Conservation (phyloP, 2,888 invertebrate species). For the Oegoconia quadripuncta region DNA sequence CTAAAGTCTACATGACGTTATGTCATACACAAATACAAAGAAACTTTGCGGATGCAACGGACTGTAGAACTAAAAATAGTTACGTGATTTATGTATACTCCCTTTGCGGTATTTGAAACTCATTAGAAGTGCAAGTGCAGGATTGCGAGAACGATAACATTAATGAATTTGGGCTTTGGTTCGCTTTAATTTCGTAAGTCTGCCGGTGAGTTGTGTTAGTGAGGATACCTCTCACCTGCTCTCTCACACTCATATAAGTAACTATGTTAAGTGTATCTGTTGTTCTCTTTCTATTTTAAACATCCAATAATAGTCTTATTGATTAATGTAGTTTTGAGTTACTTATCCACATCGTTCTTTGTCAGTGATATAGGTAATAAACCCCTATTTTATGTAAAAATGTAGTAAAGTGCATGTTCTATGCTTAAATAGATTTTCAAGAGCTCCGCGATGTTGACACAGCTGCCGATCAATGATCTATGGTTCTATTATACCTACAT, state of each 20-base stretch:
- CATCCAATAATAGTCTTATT: not conserved
- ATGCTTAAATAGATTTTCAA: too few species aligned
- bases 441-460: too few species aligned
- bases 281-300: not conserved
- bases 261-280: not conserved
- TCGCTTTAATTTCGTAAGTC: constrained; percentile 60
- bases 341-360: too few species aligned
- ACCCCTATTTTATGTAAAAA: too few species aligned
- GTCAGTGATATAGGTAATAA: too few species aligned
- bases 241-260: not conserved
- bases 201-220: constrained; percentile 37
- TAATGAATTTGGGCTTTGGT: constrained; percentile 60
- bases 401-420: too few species aligned
- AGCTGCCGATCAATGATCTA: too few species aligned
- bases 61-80: not conserved
- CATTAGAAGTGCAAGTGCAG: constrained; percentile 19
- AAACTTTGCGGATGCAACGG: not conserved
- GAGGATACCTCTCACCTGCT: constrained; percentile 31
- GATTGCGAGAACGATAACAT: constrained; percentile 55
- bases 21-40: too few species aligned
- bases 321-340: not conserved
- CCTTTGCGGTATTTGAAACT: constrained; percentile 30
- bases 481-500: too few species aligned
- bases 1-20: too few species aligned
- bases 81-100: constrained; percentile 35